Percentiles rank a stretch among this genome's conserved stretches.
Conservation (phyloP, 2,113 vertebrate genomes). For the Pseudopodoces humilis region DNA sequence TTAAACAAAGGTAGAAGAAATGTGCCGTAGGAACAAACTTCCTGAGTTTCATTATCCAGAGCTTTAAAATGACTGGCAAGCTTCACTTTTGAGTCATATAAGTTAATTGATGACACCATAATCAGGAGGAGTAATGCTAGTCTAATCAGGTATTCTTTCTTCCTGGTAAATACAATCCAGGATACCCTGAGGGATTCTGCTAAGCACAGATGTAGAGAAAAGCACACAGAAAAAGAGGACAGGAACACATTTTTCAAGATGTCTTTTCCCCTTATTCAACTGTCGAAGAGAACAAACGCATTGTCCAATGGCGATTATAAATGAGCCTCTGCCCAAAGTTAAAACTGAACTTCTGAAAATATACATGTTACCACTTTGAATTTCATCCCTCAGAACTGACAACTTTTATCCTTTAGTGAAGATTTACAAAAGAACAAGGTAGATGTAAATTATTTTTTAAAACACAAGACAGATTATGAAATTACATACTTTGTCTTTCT, state of each 20-base stretch:
- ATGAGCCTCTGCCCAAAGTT: conserved; percentile 50
- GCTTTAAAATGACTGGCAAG: conserved; percentile 61
- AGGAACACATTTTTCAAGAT: conserved; percentile 73
- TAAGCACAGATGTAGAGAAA: conserved; percentile 66
- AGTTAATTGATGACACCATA: conserved; percentile 55
- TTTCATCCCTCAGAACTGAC: background rate
- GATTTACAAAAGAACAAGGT: background rate
- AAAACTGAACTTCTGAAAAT: conserved; percentile 38
- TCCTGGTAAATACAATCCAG: conserved; percentile 61
- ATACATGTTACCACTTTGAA: background rate
- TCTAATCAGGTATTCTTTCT: conserved; percentile 67
- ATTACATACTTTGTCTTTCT: background rate
- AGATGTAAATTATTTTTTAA: background rate
- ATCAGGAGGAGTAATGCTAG: conserved; percentile 44
- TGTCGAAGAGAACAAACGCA: conserved; percentile 62
- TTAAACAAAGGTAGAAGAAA: conserved; percentile 49
- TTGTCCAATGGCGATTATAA: conserved; percentile 65
- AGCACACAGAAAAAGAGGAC: conserved; percentile 53
- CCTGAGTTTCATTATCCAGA: conserved; percentile 38
- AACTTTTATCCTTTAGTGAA: background rate
- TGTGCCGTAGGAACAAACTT: conserved; percentile 54
- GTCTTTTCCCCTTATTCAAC: conserved; percentile 69
- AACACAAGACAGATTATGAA: background rate
- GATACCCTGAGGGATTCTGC: conserved; percentile 59
- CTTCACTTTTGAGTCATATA: conserved; percentile 56